Base-by-base conservation (phyloP, 92 coral and sea anemone species). In the Pocillopora grandis region DNA sequence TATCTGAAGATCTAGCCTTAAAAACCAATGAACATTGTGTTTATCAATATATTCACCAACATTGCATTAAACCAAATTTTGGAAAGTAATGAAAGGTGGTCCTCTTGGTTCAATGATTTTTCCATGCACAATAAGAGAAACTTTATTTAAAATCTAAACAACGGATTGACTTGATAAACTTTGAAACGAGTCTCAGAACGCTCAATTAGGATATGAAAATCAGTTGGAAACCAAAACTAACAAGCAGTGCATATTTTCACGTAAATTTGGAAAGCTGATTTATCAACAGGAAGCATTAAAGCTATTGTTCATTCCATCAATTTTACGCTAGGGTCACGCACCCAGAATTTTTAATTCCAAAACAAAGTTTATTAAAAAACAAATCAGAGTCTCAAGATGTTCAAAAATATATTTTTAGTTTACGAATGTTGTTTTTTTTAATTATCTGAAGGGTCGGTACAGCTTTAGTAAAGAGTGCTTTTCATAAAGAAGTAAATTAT, bases 1-100 rank as follows among this genome's bases (percentile, higher is more conserved):
- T 66, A 79, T 67, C 63, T 66, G 4, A 21, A 20, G 20, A 79
- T 79, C 76, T 69, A 17, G 35, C 18, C 76, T 58, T 36, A 70
- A 70, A 69, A 70, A 16, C 56, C 33, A 20, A 11, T 12, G 8
- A 20, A 35, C 55, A 55, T 37, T 37, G 57, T 5, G 57, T 36
- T 18, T 70, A 1, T 18, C 21, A 17, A 23, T 16, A 52, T 49
- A 49, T 56, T 68, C 64, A 68, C n/a, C 37, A 35, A 80, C 2
- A 3, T 16, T 69, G 13, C 2, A n/a, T 35, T 27, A 27, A 27
- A 27, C 31, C 31, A 27, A 27, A 27, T 27, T 27, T 36, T 62
- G 69, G 12, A n/a, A 59, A 64, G n/a, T 64, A 75, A 56, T 75
- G 62, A 36, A 63, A 33, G 12, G 72, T 27, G 10, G 23, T 31